A percentile compares a stretch with the other conserved stretches of the same genome.
Evolutionary conservation across 1,140 invertebrate species (phyloP).

Genomic region (Macrobrachium nipponense): DNA sequence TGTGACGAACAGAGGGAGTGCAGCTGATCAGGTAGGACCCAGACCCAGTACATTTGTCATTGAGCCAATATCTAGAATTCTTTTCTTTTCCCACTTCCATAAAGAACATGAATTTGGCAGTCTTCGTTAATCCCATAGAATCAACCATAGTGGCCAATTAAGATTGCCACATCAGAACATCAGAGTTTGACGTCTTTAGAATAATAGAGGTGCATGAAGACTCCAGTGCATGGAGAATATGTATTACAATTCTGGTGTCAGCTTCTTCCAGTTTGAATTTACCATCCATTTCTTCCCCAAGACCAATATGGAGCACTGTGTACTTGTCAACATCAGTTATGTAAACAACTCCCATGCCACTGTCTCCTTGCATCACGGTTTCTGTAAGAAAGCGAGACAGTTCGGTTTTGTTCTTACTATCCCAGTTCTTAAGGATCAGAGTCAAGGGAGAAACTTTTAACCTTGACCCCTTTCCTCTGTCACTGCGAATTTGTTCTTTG

Average conservation of each 20-base stretch:
- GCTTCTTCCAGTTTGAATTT: constrained; percentile 7
- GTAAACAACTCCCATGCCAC: constrained; percentile 19
- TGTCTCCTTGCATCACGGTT: not conserved
- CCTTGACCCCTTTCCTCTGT: constrained; percentile 11
- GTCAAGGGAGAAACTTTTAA: constrained; percentile 3
- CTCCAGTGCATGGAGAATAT: constrained; percentile 13
- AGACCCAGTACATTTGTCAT: constrained; percentile 10
- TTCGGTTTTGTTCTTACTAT: not conserved
- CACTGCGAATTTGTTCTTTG: constrained; percentile 10
- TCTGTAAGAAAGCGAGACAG: not conserved
- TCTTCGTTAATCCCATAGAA: no score
- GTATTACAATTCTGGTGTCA: constrained; percentile 12
- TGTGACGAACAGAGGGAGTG: not conserved
- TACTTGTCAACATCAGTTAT: not conserved
- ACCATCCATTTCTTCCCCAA: not conserved
- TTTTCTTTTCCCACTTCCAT: constrained; percentile 12
- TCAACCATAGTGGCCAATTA: no score
- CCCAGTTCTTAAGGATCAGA: not conserved
- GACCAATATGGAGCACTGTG: constrained; percentile 9
- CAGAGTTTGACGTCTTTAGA: no score
- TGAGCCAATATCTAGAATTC: not conserved
- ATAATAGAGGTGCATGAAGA: no score
- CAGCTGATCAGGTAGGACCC: not conserved
- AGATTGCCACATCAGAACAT: no score
- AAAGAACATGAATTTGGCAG: constrained; percentile 22